A percentile compares a stretch with the other conserved stretches of the same genome.
phyloP scores from a whole-genome alignment of 2,888 invertebrate genomes.

The Molorchus minor region DNA sequence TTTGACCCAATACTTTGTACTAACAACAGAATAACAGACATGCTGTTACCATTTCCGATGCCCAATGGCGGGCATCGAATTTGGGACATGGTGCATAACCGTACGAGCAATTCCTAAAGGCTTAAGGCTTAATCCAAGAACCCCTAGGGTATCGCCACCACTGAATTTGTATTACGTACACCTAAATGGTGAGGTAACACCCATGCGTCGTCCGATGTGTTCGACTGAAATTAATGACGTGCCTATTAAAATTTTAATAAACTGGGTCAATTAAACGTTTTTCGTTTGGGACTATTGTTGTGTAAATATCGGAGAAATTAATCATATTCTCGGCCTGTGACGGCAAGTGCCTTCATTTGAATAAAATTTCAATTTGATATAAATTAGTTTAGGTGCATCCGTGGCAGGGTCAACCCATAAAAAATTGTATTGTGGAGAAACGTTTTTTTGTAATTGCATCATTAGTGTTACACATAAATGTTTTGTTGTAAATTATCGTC shows the following conservation, averaged over 20 bases:
- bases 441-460: background rate
- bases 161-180: constrained; percentile 14
- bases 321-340: constrained; percentile 19
- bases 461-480: background rate
- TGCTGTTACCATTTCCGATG: too few relatives aligned
- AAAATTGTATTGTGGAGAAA: constrained; percentile 7
- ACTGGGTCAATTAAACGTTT: constrained; percentile 28
- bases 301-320: constrained; percentile 26
- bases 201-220: constrained; percentile 14
- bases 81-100: too few relatives aligned
- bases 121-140: too few relatives aligned
- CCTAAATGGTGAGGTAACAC: constrained; percentile 22
- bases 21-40: too few relatives aligned
- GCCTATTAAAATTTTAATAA: constrained; percentile 31
- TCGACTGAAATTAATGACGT: constrained; percentile 30
- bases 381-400: constrained; percentile 31
- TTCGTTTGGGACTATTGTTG: constrained; percentile 21
- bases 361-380: constrained; percentile 29
- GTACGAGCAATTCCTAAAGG: too few relatives aligned
- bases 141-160: too few relatives aligned
- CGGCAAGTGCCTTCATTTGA: constrained; percentile 21
- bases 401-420: constrained; percentile 8
- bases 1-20: too few relatives aligned
- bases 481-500: too few relatives aligned
- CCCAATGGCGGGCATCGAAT: too few relatives aligned